Evolutionary conservation across 2,797 vertebrate genomes (phyloP), one percentile per base, ranked within the genome.

Genomic region (Microctenopoma steveboyesi): DNA sequence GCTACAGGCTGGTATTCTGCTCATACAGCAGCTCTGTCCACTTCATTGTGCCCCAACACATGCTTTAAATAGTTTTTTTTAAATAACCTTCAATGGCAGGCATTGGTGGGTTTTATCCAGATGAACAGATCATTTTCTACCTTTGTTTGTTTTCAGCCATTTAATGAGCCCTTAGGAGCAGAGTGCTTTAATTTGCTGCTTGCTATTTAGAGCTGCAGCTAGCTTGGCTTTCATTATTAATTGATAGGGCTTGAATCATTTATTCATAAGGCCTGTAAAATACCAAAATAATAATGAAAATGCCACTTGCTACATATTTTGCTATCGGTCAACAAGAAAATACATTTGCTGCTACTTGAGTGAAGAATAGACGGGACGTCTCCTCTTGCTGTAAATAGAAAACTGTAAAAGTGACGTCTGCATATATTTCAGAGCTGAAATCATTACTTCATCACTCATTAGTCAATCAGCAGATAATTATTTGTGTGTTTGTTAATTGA

Each of bases 1-100:
- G 65, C 74, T 45, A 51, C 67, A 67, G 67, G 82, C 87, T 64
- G 73, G 86, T 86, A 71, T 71, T 71, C 61, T 73, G 74, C 42
- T 63, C 67, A 6, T 42, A 39, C 62, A 39, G 58, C 66, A 16
- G 53, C 72, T 53, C 75, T 14, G 75, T 74, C 83, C 73, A 45
- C 60, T 13, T 69, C 76, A 72, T 79, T 80, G 80, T 80, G 35
- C 70, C 27, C 49, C 37, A 37, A 42, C 63, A 54, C 62, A 56
- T 27, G 9, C 5, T 61, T 57, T 30, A 69, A 64, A 72, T 73
- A 46, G 64, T 68, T 60, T 22, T 60, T 22, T 64, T 64, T 47
- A 33, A 33, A 33, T 33, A 42, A 56, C 13, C 37, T 42, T 16
- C 30, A 13, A 74, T 53, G 58, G 55, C 45, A 55, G 49, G 54